Evolutionary conservation across 2,797 vertebrate species (phyloP).

Genomic region (Chelon labrosus): DNA sequence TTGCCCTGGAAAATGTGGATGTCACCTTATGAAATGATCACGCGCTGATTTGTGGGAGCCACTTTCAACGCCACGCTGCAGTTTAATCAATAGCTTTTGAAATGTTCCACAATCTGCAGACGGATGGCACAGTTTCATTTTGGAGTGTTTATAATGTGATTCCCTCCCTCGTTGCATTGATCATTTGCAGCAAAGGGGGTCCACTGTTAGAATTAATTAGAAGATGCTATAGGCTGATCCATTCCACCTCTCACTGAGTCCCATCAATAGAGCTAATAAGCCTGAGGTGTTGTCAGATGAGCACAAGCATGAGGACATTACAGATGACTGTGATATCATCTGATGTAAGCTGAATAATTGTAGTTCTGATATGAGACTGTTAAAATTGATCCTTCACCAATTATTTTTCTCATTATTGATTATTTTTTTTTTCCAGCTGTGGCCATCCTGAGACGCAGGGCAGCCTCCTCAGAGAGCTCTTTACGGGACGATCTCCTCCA

Average conservation of each 20-base stretch:
- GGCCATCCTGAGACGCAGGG: constrained; percentile 38
- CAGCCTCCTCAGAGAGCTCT: constrained; percentile 60
- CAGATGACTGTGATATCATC: constrained; percentile 10
- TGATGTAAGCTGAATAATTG: constrained; percentile 16
- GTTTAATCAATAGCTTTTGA: no score
- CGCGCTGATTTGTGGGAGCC: neutral
- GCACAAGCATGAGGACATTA: constrained; percentile 22
- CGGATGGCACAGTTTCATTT: neutral
- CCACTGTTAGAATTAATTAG: constrained; percentile 40
- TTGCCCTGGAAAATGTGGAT: constrained; percentile 36
- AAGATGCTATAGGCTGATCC: constrained; percentile 45
- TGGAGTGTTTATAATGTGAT: neutral
- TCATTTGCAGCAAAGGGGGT: constrained; percentile 22
- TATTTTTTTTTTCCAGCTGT: constrained; percentile 57
- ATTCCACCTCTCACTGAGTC: constrained; percentile 56
- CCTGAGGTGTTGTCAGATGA: constrained; percentile 40
- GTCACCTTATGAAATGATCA: constrained; percentile 30
- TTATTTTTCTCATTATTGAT: constrained; percentile 52
- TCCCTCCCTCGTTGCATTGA: neutral
- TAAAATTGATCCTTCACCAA: neutral
- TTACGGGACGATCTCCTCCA: constrained; percentile 39
- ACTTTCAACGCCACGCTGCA: neutral
- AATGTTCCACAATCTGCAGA: no score
- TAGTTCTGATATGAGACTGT: neutral
- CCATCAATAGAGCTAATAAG: constrained; percentile 58